A percentile compares a stretch with the other conserved stretches of the same genome.
These are phyloP conservation scores for Xiphias gladius DNA, from an alignment of 2,113 vertebrate species.

Conservation along the genomic window DNA sequence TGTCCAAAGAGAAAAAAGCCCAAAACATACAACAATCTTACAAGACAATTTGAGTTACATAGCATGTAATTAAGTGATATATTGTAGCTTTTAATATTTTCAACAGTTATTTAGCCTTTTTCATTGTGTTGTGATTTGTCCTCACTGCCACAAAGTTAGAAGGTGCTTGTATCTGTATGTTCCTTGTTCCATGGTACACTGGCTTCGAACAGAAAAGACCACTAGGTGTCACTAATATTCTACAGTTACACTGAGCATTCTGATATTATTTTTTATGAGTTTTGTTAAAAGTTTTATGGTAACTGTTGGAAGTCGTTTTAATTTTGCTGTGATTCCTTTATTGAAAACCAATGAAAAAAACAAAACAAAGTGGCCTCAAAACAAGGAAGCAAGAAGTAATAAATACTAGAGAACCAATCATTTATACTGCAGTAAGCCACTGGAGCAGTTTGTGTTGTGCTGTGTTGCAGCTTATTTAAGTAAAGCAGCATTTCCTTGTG, in stretches of 20 bases:
- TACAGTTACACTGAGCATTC: accelerated
- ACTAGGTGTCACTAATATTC: slow-evolving; percentile 62
- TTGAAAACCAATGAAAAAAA: not conserved
- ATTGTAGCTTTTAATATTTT: slow-evolving; percentile 1
- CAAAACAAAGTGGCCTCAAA: not conserved
- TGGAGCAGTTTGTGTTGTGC: not conserved
- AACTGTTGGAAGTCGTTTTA: not conserved
- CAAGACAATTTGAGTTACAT: not conserved
- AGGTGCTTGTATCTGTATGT: not conserved
- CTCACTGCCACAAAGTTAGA: accelerated
- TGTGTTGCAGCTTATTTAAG: slow-evolving; percentile 27
- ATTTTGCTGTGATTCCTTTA: not conserved
- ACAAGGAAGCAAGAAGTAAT: slow-evolving; percentile 1
- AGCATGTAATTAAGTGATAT: accelerated
- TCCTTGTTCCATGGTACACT: not conserved
- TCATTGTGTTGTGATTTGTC: not conserved
- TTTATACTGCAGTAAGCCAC: not conserved
- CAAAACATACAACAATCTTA: not conserved
- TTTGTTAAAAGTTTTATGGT: not conserved
- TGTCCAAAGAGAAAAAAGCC: not conserved
- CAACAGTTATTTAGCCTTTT: not conserved
- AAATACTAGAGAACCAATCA: not conserved
- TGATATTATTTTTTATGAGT: not conserved
- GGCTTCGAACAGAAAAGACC: not conserved
- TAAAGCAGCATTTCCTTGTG: slow-evolving; percentile 76